Conservation (phyloP, 1,140 invertebrate species). For the Tetramorium simillimum region DNA sequence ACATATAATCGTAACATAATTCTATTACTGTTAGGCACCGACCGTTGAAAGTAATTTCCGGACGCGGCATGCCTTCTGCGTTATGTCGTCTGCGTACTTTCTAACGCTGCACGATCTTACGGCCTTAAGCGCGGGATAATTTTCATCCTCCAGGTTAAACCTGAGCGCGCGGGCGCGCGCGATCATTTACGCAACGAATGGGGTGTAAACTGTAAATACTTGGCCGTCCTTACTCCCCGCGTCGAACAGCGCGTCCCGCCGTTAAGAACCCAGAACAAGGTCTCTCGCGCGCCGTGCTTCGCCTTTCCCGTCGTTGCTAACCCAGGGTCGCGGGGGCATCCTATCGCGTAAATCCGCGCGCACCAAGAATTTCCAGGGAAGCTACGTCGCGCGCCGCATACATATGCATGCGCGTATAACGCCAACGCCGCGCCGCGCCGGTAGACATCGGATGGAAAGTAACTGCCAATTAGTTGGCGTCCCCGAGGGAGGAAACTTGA, state of each 20-base stretch:
- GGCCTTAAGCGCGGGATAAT: slow-evolving; percentile 19
- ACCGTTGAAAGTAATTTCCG: neutral
- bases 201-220: slow-evolving; percentile 64
- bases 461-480: slow-evolving; percentile 72
- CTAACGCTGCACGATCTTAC: neutral
- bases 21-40: neutral
- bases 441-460: slow-evolving; percentile 73
- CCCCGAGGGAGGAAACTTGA: slow-evolving; percentile 60
- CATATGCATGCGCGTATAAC: slow-evolving; percentile 72
- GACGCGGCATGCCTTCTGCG: slow-evolving; percentile 2
- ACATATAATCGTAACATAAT: slow-evolving; percentile 19
- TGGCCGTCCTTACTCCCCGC: neutral
- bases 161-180: neutral
- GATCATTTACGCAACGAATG: slow-evolving; percentile 50
- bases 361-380: slow-evolving; percentile 71
- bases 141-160: slow-evolving; percentile 25
- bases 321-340: slow-evolving; percentile 62
- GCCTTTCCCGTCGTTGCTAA: slow-evolving; percentile 28
- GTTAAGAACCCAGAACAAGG: slow-evolving; percentile 34
- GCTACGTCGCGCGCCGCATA: slow-evolving; percentile 60
- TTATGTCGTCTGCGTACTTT: slow-evolving; percentile 7
- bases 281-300: slow-evolving; percentile 7
- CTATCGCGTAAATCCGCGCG: slow-evolving; percentile 72
- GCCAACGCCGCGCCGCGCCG: slow-evolving; percentile 53
- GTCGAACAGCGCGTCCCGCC: slow-evolving; percentile 1